Conservation (phyloP, 2,113 vertebrate species). For the Rhagologus leucostigma region DNA sequence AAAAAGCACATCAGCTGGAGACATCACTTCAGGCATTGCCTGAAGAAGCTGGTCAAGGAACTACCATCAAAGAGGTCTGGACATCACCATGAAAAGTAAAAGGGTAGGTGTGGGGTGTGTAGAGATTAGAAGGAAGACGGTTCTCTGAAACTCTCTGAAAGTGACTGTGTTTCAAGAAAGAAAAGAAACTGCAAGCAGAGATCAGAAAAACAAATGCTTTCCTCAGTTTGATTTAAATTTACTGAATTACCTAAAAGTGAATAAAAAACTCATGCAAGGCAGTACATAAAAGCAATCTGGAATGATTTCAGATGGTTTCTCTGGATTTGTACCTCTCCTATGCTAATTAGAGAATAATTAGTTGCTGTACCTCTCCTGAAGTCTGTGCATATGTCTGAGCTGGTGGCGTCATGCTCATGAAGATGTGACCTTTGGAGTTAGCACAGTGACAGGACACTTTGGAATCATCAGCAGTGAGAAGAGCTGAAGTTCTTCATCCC, state of each 20-base stretch:
- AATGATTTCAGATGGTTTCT: background rate
- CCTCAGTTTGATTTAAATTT: background rate
- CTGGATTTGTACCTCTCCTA: background rate
- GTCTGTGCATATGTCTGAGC: background rate
- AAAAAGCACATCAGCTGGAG: background rate
- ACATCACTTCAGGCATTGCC: background rate
- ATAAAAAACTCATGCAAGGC: background rate
- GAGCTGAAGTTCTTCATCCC: background rate
- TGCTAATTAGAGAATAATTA: background rate
- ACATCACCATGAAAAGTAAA: background rate
- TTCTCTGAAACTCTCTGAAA: background rate
- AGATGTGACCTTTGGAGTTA: background rate
- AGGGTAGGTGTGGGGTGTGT: background rate
- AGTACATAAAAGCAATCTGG: background rate
- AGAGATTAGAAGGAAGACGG: background rate
- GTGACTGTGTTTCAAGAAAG: background rate
- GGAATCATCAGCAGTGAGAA: background rate
- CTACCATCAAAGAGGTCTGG: background rate
- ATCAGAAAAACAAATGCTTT: background rate
- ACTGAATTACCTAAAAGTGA: background rate
- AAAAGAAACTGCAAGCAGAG: background rate
- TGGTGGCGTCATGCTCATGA: accelerated
- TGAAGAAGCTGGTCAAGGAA: background rate
- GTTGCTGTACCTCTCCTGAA: background rate
- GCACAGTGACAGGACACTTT: background rate